Conservation (phyloP, 1,140 invertebrate species). For the Fopius arisanus region DNA sequence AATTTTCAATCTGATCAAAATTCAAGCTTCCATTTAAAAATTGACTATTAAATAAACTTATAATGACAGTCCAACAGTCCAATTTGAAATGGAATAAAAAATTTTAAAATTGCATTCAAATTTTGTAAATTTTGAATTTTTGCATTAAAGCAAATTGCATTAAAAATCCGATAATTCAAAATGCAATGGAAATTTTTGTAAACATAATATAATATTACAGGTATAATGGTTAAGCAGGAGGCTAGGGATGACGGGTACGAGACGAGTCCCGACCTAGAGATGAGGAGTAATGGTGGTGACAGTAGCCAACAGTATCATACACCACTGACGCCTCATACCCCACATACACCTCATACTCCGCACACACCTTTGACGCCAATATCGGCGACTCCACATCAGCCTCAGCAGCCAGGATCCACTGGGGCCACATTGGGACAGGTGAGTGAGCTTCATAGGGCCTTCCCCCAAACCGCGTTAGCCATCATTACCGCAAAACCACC, state of each 20-base stretch:
- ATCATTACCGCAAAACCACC: conserved; percentile 6
- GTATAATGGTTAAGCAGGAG: conserved; percentile 73
- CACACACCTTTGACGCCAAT: conserved; percentile 65
- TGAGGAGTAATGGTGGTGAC: conserved; percentile 65
- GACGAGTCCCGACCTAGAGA: conserved; percentile 80
- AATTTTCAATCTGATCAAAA: too few species aligned
- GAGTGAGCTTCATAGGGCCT: conserved; percentile 32
- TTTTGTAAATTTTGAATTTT: too few species aligned
- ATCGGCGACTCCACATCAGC: conserved; percentile 63
- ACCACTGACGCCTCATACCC: conserved; percentile 66
- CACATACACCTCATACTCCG: conserved; percentile 67
- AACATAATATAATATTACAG: conserved; percentile 34
- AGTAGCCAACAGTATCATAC: conserved; percentile 65
- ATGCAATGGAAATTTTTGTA: background rate
- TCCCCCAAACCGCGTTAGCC: background rate
- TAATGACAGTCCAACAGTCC: too few species aligned
- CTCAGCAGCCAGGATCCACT: conserved; percentile 60
- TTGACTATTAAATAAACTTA: too few species aligned
- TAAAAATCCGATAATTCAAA: too few species aligned
- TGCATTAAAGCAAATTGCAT: too few species aligned
- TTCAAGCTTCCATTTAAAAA: too few species aligned
- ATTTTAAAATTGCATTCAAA: too few species aligned
- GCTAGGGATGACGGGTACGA: conserved; percentile 86
- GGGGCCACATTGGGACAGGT: conserved; percentile 60
- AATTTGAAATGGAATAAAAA: too few species aligned